phyloP scores from a whole-genome alignment of 2,797 vertebrate genomes.

The Phylloscopus collybita region DNA sequence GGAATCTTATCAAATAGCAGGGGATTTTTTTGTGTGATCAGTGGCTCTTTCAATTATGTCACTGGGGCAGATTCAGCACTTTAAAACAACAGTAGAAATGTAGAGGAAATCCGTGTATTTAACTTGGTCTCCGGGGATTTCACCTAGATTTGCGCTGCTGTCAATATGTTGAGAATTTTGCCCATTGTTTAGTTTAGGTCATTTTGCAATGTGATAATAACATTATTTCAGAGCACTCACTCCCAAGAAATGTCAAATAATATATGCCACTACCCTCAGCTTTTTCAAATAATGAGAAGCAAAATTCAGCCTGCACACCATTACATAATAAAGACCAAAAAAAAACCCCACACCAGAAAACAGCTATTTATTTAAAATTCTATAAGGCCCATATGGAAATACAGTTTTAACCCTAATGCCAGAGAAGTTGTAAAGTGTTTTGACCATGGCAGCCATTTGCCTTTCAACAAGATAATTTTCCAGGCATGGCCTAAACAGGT shows the following conservation, averaged over 20 bases:
- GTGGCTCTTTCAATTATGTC: constrained; percentile 25
- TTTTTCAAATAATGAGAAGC: not conserved
- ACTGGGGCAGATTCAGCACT: not conserved
- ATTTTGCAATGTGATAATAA: not conserved
- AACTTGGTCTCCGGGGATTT: not conserved
- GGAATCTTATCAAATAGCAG: constrained; percentile 21
- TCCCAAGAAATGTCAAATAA: not conserved
- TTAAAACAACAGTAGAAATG: constrained; percentile 19
- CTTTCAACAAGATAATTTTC: constrained; percentile 8
- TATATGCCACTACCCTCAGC: not conserved
- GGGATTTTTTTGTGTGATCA: not conserved
- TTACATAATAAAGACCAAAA: not conserved
- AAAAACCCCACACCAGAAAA: not conserved
- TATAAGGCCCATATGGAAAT: not conserved
- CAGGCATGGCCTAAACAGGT: not conserved
- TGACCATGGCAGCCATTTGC: not conserved
- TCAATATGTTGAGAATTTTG: not conserved
- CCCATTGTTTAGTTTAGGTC: not conserved
- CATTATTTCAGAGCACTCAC: not conserved
- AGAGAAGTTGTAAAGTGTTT: not conserved
- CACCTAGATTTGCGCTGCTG: not conserved
- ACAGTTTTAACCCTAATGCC: not conserved
- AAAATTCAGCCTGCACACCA: not conserved
- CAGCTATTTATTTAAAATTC: not conserved
- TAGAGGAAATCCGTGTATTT: not conserved